Conservation (phyloP, 2,888 invertebrate genomes). For the Microplitis deprimator region DNA sequence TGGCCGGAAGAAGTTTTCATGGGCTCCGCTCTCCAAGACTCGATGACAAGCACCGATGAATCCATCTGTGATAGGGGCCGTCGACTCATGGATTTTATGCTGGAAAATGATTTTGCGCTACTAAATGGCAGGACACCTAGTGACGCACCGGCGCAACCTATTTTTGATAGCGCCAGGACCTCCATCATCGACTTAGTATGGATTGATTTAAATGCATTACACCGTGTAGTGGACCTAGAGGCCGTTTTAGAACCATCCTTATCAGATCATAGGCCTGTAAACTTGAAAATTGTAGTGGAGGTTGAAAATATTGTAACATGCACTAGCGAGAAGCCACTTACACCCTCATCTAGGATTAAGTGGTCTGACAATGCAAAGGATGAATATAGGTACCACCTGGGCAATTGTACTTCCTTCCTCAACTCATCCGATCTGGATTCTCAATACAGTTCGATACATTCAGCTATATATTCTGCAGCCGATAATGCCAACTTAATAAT, state of each 20-base stretch:
- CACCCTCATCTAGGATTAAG: too few relatives aligned
- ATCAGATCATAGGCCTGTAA: conserved; percentile 34
- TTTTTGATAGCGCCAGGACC: conserved; percentile 19
- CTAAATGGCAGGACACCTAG: conserved; percentile 26
- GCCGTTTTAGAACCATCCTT: background rate
- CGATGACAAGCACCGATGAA: conserved; percentile 14
- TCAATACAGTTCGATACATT: too few relatives aligned
- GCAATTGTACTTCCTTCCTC: too few relatives aligned
- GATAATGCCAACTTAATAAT: too few relatives aligned
- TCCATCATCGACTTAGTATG: conserved; percentile 31
- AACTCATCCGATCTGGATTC: too few relatives aligned
- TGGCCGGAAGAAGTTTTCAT: conserved; percentile 5
- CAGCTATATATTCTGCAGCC: too few relatives aligned
- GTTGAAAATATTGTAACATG: too few relatives aligned
- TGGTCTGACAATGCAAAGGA: too few relatives aligned
- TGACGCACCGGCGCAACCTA: conserved; percentile 29
- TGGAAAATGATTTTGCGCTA: conserved; percentile 21
- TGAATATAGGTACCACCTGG: too few relatives aligned
- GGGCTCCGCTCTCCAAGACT: background rate
- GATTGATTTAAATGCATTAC: background rate
- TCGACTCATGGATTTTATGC: conserved; percentile 11
- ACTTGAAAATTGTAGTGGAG: conserved; percentile 2
- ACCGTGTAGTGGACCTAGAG: background rate
- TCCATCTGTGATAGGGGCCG: background rate
- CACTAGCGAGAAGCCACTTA: too few relatives aligned